These are phyloP conservation scores for Macrotrachela quadricornifera DNA, from an alignment of 1,140 invertebrate species.

Conservation along the genomic window DNA sequence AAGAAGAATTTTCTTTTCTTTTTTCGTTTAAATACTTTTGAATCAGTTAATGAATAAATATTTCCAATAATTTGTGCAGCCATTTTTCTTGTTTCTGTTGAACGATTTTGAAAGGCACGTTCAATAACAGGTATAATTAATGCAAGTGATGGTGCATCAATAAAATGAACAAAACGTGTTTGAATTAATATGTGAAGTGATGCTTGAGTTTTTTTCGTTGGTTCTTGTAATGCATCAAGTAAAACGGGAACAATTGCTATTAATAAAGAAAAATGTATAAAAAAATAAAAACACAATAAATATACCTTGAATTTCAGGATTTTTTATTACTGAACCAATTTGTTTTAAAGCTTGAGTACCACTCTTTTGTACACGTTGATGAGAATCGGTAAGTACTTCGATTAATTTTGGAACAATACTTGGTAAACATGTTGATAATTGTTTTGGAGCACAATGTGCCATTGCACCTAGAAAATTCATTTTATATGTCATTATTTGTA, in stretches of 20 bases:
- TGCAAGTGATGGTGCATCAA: slow-evolving; percentile 89
- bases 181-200: slow-evolving; percentile 76
- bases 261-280: slow-evolving; percentile 14
- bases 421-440: slow-evolving; percentile 84
- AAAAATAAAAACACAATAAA: slow-evolving; percentile 7
- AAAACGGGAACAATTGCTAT: slow-evolving; percentile 69
- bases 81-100: slow-evolving; percentile 92
- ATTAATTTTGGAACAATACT: slow-evolving; percentile 95
- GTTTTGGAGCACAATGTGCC: slow-evolving; percentile 91
- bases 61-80: slow-evolving; percentile 93
- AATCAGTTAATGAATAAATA: slow-evolving; percentile 95
- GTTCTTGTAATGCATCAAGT: slow-evolving; percentile 79
- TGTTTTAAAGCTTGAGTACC: slow-evolving; percentile 78
- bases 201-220: slow-evolving; percentile 63
- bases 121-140: slow-evolving; percentile 97
- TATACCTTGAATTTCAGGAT: slow-evolving; percentile 84
- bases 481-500: no score
- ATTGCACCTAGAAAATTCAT: slow-evolving; percentile 38
- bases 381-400: slow-evolving; percentile 86
- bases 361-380: slow-evolving; percentile 88
- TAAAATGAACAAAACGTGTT: slow-evolving; percentile 96
- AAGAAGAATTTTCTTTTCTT: no score
- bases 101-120: slow-evolving; percentile 80
- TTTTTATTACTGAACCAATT: slow-evolving; percentile 88
- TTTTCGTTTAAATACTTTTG: no score